A percentile compares a stretch with the other conserved stretches of the same genome.
Conservation (phyloP, 1,140 invertebrate species). For the Hestina assimilis region DNA sequence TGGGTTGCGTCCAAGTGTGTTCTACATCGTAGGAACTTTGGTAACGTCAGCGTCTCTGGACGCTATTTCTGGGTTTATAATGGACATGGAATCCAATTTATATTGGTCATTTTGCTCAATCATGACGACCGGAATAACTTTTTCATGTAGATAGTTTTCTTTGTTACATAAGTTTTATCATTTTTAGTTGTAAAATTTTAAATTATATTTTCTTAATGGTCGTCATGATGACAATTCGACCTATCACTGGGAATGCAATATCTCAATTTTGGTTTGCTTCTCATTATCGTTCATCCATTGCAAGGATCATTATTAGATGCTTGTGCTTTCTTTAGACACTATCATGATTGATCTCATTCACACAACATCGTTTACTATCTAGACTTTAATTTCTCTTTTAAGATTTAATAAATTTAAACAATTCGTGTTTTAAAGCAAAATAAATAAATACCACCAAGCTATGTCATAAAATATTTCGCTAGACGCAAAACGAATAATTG, state of each 20-base stretch:
- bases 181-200: neutral
- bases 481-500: conserved; percentile 17
- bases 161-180: neutral
- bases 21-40: conserved; percentile 51
- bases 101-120: conserved; percentile 4
- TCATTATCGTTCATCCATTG: conserved; percentile 57
- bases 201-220: neutral
- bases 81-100: neutral
- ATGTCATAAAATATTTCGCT: conserved; percentile 3
- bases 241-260: conserved; percentile 28
- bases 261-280: conserved; percentile 51
- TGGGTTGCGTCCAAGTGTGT: conserved; percentile 71
- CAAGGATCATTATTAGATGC: conserved; percentile 62
- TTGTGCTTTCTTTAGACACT: conserved; percentile 6
- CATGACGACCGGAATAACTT: conserved; percentile 10
- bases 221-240: conserved; percentile 35
- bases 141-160: neutral
- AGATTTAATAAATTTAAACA: neutral
- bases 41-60: conserved; percentile 48
- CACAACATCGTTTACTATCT: neutral
- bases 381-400: neutral
- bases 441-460: neutral
- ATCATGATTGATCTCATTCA: neutral
- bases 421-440: neutral
- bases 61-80: conserved; percentile 39